These are phyloP conservation scores for Platyrinchus mystaceus DNA, from an alignment of 2,797 vertebrate species.

Conservation along the genomic window DNA sequence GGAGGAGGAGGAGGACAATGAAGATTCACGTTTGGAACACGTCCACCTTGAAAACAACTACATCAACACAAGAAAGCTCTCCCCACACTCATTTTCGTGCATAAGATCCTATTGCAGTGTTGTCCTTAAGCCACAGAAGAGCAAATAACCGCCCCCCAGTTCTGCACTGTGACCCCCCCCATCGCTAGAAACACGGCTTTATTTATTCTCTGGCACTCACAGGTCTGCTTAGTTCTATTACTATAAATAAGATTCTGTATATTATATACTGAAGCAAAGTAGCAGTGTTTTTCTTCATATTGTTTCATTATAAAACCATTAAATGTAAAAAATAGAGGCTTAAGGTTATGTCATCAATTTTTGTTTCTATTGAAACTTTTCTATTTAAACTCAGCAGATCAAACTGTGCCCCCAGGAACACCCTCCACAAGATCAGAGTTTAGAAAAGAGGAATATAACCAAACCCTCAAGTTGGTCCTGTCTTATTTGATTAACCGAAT, in stretches of 20 bases:
- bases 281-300: neutral
- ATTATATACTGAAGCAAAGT: neutral
- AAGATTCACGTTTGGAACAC: constrained; percentile 85
- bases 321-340: neutral
- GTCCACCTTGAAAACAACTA: constrained; percentile 94
- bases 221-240: neutral
- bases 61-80: constrained; percentile 84
- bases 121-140: constrained; percentile 89
- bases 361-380: neutral
- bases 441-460: neutral
- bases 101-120: constrained; percentile 89
- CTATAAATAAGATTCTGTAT: neutral
- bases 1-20: constrained; percentile 63
- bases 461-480: neutral
- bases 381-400: neutral
- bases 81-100: constrained; percentile 88
- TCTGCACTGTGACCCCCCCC: neutral
- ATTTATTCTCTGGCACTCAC: constrained; percentile 48
- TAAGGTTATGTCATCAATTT: neutral
- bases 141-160: constrained; percentile 59
- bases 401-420: neutral
- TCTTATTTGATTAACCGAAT: neutral
- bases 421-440: neutral
- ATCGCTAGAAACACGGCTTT: neutral
- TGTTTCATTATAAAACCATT: neutral